Percentiles rank a stretch among this genome's conserved stretches.
Evolutionary conservation across 2,113 vertebrate genomes (phyloP).

Genomic region (Lophotis ruficrista): DNA sequence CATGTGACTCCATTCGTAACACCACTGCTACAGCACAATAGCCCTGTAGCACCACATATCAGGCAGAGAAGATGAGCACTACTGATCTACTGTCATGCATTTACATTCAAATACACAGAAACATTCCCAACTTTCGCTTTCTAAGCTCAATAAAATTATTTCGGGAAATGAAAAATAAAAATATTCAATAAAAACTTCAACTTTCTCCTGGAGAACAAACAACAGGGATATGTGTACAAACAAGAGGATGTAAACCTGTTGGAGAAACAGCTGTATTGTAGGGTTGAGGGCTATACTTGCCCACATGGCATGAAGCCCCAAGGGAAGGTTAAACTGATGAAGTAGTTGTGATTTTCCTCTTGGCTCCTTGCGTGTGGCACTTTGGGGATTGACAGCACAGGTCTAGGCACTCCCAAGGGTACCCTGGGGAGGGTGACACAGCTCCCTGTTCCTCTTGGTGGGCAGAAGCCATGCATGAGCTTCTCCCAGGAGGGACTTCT

Average conservation of each 20-base stretch:
- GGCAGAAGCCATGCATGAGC: fast-evolving
- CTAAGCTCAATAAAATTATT: neutral
- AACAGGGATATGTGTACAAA: neutral
- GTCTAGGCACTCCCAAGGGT: neutral
- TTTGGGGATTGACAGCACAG: neutral
- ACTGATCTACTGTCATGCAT: neutral
- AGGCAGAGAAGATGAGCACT: fast-evolving
- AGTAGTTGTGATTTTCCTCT: neutral
- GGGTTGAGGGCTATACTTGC: neutral
- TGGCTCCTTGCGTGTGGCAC: neutral
- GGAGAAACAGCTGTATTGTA: neutral
- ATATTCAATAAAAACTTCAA: neutral
- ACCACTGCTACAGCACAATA: neutral
- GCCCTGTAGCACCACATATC: neutral
- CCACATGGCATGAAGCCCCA: neutral
- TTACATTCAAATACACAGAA: neutral
- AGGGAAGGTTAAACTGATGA: neutral
- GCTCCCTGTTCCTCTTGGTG: fast-evolving
- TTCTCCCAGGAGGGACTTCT: neutral
- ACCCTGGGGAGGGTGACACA: neutral
- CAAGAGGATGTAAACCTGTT: neutral
- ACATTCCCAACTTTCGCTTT: neutral
- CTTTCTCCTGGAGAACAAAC: neutral
- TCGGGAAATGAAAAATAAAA: neutral
- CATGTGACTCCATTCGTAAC: fast-evolving